Base-by-base conservation (phyloP, 2,797 vertebrate species). In the Sebastes trivittatus region DNA sequence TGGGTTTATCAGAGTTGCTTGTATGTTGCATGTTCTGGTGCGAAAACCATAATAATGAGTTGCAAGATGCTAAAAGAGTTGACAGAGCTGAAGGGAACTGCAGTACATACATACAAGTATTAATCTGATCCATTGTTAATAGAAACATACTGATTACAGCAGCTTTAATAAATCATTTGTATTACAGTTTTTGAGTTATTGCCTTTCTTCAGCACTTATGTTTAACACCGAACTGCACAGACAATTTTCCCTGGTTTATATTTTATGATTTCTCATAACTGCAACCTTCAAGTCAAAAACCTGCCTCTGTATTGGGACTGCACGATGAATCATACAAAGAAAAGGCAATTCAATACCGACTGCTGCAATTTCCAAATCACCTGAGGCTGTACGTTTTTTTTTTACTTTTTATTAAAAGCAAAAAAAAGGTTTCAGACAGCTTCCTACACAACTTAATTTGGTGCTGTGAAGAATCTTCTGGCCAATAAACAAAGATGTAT, bases 401-500 rank as follows among this genome's bases (percentile, higher is more conserved):
- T 36, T 7, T 2, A 49, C 14, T 34, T 72, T 68, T 72, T 46
- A 68, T 80, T 66, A 63, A 72, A 77, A 69, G 56, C n/a, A 75
- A 36, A 75, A 68, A 34, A 58, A 14, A 27, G 18, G 30, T 69
- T 76, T 64, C 64, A 61, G 30, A 63, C 68, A 22, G 84, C 80
- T 81, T 87, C 76, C 54, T 63, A 79, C 54, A 75, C 65, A 70
- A 75, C 36, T 81, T 65, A 60, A 82, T 80, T 67, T 76, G 38
- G 27, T 25, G 63, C 63, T 62, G 74, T 77, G 77, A 56, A 71
- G 66, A 75, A 62, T 80, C 59, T 75, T 9, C 75, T 72, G 68
- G 62, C 56, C 77, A n/a, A 60, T 60, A 66, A 55, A 83, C 49
- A 84, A 80, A 67, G 34, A 83, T 4, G 23, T 23, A 23, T 1